Conservation (phyloP, 2,113 vertebrate species). For the Acinonyx jubatus region DNA sequence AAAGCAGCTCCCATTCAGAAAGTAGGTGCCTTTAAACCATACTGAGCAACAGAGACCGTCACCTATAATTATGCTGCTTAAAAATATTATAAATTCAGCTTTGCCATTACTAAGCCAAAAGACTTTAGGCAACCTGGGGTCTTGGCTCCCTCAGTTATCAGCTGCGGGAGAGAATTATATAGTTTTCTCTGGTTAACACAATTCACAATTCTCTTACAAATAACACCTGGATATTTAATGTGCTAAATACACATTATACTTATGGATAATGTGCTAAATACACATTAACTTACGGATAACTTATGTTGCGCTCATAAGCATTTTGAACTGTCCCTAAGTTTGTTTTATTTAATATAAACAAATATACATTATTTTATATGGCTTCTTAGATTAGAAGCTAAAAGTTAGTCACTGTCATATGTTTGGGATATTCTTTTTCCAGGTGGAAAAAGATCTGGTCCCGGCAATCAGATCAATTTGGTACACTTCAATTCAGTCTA, state of each 20-base stretch:
- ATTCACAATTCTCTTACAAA: neutral
- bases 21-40: neutral
- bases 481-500: neutral
- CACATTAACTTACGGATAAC: too few relatives aligned
- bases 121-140: neutral
- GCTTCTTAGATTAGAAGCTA: neutral
- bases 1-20: neutral
- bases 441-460: neutral
- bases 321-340: neutral
- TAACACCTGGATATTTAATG: neutral
- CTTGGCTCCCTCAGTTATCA: neutral
- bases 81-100: neutral
- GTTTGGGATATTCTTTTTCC: neutral
- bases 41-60: neutral
- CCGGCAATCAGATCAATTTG: neutral
- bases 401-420: neutral
- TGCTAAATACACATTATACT: too few relatives aligned
- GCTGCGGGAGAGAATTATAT: neutral
- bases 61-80: neutral
- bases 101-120: neutral
- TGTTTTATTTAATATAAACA: constrained; percentile 21
- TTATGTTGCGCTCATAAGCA: neutral
- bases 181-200: neutral
- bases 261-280: too few relatives aligned
- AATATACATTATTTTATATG: neutral